Conservation (phyloP, 2,888 invertebrate species). For the Cabera pusaria region DNA sequence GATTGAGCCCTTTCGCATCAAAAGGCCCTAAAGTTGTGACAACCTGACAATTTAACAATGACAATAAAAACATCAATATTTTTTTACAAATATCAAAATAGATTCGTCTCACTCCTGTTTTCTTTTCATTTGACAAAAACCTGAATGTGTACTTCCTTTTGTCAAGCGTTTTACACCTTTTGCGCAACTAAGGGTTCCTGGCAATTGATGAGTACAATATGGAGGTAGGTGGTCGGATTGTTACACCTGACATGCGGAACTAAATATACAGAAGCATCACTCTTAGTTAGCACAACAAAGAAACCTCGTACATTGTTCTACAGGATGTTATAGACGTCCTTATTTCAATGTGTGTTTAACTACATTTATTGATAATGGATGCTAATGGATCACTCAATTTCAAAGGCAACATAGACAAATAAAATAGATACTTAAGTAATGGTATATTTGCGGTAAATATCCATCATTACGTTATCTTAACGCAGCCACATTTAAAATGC, state of each 20-base stretch:
- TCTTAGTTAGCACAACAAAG: no score
- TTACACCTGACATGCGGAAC: constrained; percentile 23
- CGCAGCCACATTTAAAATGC: no score
- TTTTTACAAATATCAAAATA: constrained; percentile 1
- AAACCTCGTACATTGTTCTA: no score
- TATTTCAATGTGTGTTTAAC: no score
- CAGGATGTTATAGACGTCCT: no score
- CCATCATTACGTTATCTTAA: no score
- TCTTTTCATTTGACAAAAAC: constrained; percentile 8
- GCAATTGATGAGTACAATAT: constrained; percentile 6
- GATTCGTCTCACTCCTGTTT: constrained; percentile 14
- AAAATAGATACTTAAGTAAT: no score
- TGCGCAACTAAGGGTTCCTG: constrained; percentile 27
- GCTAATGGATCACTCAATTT: no score
- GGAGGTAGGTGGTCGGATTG: constrained; percentile 26
- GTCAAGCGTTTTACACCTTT: constrained; percentile 26
- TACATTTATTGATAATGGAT: no score
- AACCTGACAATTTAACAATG: background rate
- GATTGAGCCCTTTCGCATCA: constrained; percentile 6
- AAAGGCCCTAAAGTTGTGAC: background rate
- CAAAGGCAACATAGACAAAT: no score
- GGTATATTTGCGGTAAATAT: no score
- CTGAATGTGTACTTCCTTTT: constrained; percentile 23
- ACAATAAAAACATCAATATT: constrained; percentile 1
- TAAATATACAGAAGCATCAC: background rate